Evolutionary conservation across 1,140 invertebrate species (phyloP).

Genomic region (Mycetomoellerius zeteki): DNA sequence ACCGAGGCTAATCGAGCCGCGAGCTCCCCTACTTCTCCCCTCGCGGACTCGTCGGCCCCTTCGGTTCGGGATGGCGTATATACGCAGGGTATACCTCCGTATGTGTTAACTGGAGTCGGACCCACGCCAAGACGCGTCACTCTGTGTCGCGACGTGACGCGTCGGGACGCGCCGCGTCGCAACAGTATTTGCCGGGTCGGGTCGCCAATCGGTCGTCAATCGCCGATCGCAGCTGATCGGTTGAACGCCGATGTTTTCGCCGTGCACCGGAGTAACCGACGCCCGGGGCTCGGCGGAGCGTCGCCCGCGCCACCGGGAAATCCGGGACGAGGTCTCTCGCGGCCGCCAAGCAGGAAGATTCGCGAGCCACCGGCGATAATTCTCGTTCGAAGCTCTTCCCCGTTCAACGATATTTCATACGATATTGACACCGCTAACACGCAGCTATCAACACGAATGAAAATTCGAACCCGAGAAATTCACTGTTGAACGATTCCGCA

Average conservation of each 20-base stretch:
- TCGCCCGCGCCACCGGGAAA: not conserved
- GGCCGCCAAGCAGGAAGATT: not conserved
- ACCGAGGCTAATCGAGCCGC: not conserved
- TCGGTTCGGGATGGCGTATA: not conserved
- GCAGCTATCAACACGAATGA: not conserved
- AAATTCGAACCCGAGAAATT: not conserved
- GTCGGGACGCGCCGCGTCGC: not conserved
- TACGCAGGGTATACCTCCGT: not conserved
- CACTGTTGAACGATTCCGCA: not conserved
- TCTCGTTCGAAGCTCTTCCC: not conserved
- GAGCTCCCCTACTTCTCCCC: constrained; percentile 11
- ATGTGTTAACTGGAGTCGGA: not conserved
- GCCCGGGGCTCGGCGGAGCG: not conserved
- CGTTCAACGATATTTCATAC: not conserved
- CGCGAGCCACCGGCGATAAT: not conserved
- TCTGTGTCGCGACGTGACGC: not conserved
- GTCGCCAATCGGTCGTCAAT: not conserved
- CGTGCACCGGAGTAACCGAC: too few species aligned
- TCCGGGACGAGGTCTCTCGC: not conserved
- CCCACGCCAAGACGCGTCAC: not conserved
- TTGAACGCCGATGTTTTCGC: not conserved
- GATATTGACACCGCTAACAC: not conserved
- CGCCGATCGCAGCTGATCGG: too few species aligned
- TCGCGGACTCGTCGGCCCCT: not conserved
- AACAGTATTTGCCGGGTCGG: not conserved